These are phyloP conservation scores for Drosophila leonis DNA, from an alignment of 2,888 invertebrate species.

Conservation along the genomic window DNA sequence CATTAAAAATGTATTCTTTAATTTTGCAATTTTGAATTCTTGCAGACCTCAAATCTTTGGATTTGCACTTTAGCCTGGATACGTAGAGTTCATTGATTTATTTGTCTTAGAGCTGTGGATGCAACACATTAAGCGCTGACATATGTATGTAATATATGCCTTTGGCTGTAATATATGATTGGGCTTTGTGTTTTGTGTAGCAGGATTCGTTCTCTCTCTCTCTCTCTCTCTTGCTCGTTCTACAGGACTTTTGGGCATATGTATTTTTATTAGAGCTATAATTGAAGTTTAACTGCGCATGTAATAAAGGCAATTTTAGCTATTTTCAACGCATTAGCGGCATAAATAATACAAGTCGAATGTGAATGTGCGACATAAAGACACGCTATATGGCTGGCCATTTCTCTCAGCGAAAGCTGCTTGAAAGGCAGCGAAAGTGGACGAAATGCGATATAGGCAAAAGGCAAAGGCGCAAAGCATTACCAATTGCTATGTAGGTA, in stretches of 20 bases:
- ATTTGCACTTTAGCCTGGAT: neutral
- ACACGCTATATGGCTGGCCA: slow-evolving; percentile 52
- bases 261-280: slow-evolving; percentile 72
- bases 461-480: slow-evolving; percentile 39
- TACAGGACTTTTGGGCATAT: slow-evolving; percentile 45
- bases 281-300: slow-evolving; percentile 83
- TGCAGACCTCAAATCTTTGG: neutral
- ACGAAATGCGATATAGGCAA: slow-evolving; percentile 64
- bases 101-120: neutral
- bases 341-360: slow-evolving; percentile 77
- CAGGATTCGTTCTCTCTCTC: slow-evolving; percentile 27
- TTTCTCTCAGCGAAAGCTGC: slow-evolving; percentile 53
- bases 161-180: slow-evolving; percentile 8
- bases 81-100: slow-evolving; percentile 3
- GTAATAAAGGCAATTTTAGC: slow-evolving; percentile 82
- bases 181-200: slow-evolving; percentile 7
- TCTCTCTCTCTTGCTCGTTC: neutral
- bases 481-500: slow-evolving; percentile 42
- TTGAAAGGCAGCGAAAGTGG: slow-evolving; percentile 41
- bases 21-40: neutral
- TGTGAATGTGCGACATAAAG: slow-evolving; percentile 65
- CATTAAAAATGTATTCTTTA: neutral
- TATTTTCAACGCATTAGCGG: slow-evolving; percentile 79
- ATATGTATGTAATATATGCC: slow-evolving; percentile 2
- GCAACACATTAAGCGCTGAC: slow-evolving; percentile 9